These are phyloP conservation scores for Lysiphlebus fabarum DNA, from an alignment of 1,140 invertebrate species.

Conservation along the genomic window DNA sequence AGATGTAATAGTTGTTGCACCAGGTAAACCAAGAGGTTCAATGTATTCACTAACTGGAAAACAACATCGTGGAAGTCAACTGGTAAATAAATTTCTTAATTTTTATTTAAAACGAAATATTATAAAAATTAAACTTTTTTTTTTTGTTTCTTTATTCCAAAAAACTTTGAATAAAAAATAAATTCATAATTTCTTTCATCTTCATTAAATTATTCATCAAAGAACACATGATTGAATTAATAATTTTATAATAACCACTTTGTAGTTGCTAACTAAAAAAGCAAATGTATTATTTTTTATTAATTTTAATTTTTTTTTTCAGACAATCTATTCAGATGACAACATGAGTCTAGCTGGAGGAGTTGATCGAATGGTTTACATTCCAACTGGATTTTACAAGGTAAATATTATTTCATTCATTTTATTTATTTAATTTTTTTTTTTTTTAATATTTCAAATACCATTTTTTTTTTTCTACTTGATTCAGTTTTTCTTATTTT, in stretches of 20 bases:
- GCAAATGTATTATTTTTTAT: too few relatives aligned
- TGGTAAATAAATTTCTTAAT: slow-evolving; percentile 51
- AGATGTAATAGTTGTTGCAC: slow-evolving; percentile 63
- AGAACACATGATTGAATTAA: too few relatives aligned
- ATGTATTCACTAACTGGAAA: slow-evolving; percentile 61
- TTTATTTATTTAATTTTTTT: neutral
- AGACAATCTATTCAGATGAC: slow-evolving; percentile 72
- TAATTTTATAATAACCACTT: too few relatives aligned
- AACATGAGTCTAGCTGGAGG: slow-evolving; percentile 69
- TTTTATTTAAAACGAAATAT: neutral
- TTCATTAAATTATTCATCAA: too few relatives aligned
- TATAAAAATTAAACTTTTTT: slow-evolving; percentile 28
- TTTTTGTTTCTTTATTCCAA: too few relatives aligned
- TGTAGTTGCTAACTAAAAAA: too few relatives aligned
- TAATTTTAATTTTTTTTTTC: slow-evolving; percentile 41
- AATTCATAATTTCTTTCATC: too few relatives aligned
- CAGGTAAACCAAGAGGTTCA: slow-evolving; percentile 58
- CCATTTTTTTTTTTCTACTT: neutral
- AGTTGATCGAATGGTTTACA: slow-evolving; percentile 74
- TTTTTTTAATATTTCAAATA: too few relatives aligned
- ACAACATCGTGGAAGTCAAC: slow-evolving; percentile 60
- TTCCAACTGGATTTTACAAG: slow-evolving; percentile 84
- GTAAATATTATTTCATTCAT: slow-evolving; percentile 47
- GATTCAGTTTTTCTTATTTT: too few relatives aligned
- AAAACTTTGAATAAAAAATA: too few relatives aligned